Evolutionary conservation across 2,113 vertebrate genomes (phyloP).

Genomic region (Laterallus jamaicensis): DNA sequence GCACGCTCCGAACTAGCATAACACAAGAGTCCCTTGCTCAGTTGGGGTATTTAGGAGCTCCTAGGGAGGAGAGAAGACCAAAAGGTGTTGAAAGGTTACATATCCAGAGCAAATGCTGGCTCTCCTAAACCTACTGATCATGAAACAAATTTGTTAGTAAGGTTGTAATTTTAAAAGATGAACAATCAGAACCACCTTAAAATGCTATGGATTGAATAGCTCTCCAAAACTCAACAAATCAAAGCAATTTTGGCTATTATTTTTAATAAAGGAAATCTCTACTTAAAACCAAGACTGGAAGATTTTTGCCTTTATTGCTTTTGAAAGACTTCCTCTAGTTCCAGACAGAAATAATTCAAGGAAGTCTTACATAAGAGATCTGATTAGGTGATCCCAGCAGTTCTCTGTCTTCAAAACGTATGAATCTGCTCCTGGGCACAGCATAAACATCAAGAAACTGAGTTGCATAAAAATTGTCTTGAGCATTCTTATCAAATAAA

Average conservation of each 20-base stretch:
- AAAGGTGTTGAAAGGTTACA: background rate
- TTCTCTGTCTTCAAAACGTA: background rate
- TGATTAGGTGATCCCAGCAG: background rate
- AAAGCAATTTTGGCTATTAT: background rate
- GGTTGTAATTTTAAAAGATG: background rate
- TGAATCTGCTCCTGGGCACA: background rate
- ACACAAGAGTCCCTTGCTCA: background rate
- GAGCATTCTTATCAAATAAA: background rate
- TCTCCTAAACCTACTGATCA: background rate
- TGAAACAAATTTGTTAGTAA: background rate
- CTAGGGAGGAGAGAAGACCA: background rate
- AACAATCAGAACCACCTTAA: background rate
- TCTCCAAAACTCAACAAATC: background rate
- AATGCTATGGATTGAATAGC: background rate
- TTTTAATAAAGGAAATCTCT: conserved; percentile 41
- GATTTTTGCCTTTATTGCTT: conserved; percentile 34
- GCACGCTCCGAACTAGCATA: background rate
- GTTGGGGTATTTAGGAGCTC: background rate
- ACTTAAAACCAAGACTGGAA: conserved; percentile 26
- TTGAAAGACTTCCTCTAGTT: conserved; percentile 44
- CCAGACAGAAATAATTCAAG: conserved; percentile 54
- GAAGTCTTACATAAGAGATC: conserved; percentile 50
- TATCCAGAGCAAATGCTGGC: background rate
- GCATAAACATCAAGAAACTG: background rate
- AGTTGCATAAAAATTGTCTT: background rate